Base-by-base conservation (phyloP, 2,888 invertebrate species). In the Melinaea menophilus region DNA sequence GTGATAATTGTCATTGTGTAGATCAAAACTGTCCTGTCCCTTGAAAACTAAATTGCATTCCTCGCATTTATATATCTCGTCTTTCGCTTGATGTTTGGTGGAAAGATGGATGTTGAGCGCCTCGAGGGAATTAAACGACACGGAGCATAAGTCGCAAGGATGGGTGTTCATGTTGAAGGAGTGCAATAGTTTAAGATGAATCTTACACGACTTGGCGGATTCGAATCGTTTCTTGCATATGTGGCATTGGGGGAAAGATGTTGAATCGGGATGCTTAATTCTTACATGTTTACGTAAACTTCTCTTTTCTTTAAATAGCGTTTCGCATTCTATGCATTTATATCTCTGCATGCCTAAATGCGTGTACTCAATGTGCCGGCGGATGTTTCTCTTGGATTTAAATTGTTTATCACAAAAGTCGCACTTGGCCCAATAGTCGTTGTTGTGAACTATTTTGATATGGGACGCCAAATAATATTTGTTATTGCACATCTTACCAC, bases 181-280 rank as follows among this genome's bases (percentile, higher is more conserved):
- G 66, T 89, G 88, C 0, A 87, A 22, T 0, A 86, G 63, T 56
- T 88, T 88, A 0, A 88, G 57, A 67, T 89, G 88, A 55, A 86
- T 85, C 47, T 87, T 88, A 48, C 88, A 88, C 0, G 89, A 86
- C 63, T 88, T 88, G 0, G 88, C 89, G 0, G 88, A 88, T 63
- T 89, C 89, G 46, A 89, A 89, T 2, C 86, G 71, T 59, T 86
- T 86, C 1, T 80, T 69, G 61, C 88, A 89, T 0, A 88, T 81
- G 56, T 88, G 87, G 55, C 88, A 89, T 58, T 87, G 85, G 0
- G 89, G 87, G 13, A 89, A 89, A 0, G 73, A 64, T 0, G 78
- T 68, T 0, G 89, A 88, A 47, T 88, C 73, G 0, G 87, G 81
- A 65, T 89, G 88, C 61, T 88, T 88, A 0, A 81, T 79, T 0